Conservation (phyloP, 2,113 vertebrate genomes). For the Kryptolebias marmoratus region DNA sequence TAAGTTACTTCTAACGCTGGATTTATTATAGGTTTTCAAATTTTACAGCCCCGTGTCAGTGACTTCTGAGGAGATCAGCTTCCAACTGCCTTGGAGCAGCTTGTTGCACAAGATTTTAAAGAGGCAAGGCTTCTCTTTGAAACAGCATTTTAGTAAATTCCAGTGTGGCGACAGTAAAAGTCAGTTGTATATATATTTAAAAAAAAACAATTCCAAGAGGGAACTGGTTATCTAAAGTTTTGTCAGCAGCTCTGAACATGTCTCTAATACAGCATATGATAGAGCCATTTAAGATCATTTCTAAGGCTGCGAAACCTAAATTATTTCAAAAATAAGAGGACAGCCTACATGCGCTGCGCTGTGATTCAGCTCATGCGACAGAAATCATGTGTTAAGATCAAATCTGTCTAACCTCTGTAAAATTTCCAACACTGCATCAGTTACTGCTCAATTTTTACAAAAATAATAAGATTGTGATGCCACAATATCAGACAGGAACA, state of each 20-base stretch:
- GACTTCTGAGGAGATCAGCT: neutral
- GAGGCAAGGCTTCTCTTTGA: neutral
- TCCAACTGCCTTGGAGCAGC: neutral
- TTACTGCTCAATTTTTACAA: neutral
- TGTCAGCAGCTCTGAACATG: neutral
- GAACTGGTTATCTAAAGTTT: neutral
- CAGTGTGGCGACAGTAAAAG: slow-evolving; percentile 2
- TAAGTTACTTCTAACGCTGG: slow-evolving; percentile 5
- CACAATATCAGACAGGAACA: neutral
- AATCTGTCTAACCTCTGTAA: neutral
- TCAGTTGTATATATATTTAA: neutral
- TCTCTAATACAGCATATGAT: neutral
- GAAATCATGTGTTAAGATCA: neutral
- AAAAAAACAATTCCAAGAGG: no score
- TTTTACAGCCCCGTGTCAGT: slow-evolving; percentile 23
- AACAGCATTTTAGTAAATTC: neutral
- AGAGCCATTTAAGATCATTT: neutral
- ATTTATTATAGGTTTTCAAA: slow-evolving; percentile 23
- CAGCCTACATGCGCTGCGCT: neutral
- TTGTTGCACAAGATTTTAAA: neutral
- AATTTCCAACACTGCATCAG: neutral
- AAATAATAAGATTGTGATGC: no score
- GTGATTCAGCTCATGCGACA: neutral
- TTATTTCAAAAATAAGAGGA: neutral
- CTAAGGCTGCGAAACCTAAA: neutral